A percentile compares a stretch with the other conserved stretches of the same genome.
Conservation (phyloP, 2,113 vertebrate species). For the Varanus salvator region DNA sequence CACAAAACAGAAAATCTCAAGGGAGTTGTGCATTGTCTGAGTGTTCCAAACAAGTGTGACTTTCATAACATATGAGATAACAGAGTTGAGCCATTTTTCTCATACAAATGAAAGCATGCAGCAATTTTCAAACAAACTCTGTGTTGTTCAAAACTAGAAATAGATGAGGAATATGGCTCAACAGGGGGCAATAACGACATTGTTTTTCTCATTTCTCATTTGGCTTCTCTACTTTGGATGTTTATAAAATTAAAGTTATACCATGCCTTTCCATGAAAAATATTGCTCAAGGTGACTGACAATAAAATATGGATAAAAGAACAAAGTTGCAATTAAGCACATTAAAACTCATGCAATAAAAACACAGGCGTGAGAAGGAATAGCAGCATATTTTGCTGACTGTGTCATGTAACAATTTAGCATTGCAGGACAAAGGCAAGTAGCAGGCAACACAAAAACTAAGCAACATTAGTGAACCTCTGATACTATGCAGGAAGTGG, state of each 20-base stretch:
- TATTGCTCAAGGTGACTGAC: too few relatives aligned
- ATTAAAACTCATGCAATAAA: too few relatives aligned
- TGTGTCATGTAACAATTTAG: slow-evolving; percentile 17
- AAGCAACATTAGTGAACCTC: not conserved
- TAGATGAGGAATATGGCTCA: slow-evolving; percentile 23
- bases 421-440: not conserved
- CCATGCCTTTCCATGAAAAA: too few relatives aligned
- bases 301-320: too few relatives aligned
- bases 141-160: slow-evolving; percentile 17
- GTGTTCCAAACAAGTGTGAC: slow-evolving; percentile 69
- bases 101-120: slow-evolving; percentile 53
- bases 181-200: slow-evolving; percentile 34
- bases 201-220: slow-evolving; percentile 36
- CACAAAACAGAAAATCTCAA: slow-evolving; percentile 71
- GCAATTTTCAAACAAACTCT: slow-evolving; percentile 40
- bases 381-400: slow-evolving; percentile 8
- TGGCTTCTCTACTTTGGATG: not conserved
- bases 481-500: not conserved
- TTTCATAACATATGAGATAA: slow-evolving; percentile 62
- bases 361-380: too few relatives aligned
- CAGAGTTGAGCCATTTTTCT: slow-evolving; percentile 43
- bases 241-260: not conserved
- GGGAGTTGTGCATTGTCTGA: slow-evolving; percentile 67
- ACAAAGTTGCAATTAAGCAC: too few relatives aligned
- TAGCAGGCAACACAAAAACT: rapidly evolving